Base-by-base conservation (phyloP, 2,797 vertebrate genomes). In the Brachymystax lenok region DNA sequence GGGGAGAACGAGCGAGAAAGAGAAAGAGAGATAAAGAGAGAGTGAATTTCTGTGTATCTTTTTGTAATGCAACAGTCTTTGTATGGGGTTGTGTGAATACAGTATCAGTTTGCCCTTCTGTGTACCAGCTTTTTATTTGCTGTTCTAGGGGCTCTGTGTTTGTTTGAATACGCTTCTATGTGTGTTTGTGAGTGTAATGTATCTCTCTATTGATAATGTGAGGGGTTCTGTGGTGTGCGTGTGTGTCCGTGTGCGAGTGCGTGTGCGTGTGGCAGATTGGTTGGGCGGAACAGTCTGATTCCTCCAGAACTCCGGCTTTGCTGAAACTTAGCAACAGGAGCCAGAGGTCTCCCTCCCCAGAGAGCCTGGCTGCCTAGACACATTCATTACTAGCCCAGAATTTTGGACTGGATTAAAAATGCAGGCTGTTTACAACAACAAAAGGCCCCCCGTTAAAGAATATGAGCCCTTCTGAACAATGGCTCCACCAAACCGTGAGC, bases 381-480 rank as follows among this genome's bases (percentile, higher is more conserved):
- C 89, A 92, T 92, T 93, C 89, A 93, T 93, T 94, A 93, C 86
- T 78, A 86, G 84, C 86, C 82, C 87, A 85, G 90, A 92, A 92
- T 91, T 87, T 90, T 87, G 87, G 88, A 88, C 84, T 88, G 89
- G 91, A 93, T 94, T 94, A 94, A 94, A 94, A 93, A 94, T 94
- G 92, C 92, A 94, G 94, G 92, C 91, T 94, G 94, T 94, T 94
- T 94, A 94, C 92, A 89, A 91, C 91, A 92, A 94, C 93, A 93
- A 93, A 92, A 90, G 87, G 69, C 84, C 40, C 40, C 40, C 40
- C 70, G 80, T 91, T 93, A 88, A 92, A 91, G 92, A 91, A 92
- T 93, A 93, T 89, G 91, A 93, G 87, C 89, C 83, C 77, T 83
- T 84, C 80, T 89, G 89, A 92, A 92, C 91, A 93, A 93, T 89